Evolutionary conservation across 2,797 vertebrate genomes (phyloP), one percentile per base, ranked within the genome.

Genomic region (Paratrypauchen microcephalus): DNA sequence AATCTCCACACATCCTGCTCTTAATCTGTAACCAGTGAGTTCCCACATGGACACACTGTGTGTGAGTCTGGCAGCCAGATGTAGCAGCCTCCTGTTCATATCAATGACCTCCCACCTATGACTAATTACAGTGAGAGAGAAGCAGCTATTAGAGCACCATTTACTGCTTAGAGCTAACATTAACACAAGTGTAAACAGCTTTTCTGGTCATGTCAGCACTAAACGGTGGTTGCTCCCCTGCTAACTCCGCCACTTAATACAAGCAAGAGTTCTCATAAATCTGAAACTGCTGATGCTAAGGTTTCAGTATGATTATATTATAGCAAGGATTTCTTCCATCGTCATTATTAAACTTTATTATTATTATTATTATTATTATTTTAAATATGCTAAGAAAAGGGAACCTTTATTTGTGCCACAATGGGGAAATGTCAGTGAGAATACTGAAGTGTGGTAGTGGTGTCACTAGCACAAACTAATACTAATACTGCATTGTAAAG

Each of bases 31-130:
- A 71, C 71, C 47, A 60, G 19, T 48, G 61, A 68, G 74, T 79
- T 87, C 82, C 73, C 75, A 83, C 76, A 84, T 70, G 65, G 77
- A 69, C 73, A 80, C 77, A 71, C 76, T 68, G 63, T 77, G 61
- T 60, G 60, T 1, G 69, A 83, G 74, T 86, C 83, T 90, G 88
- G 82, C 63, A 69, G 70, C 84, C 89, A 91, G 80, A 89, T 90
- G 89, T 19, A 52, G 15, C 65, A 76, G 71, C 63, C 41, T 52
- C 66, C 23, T 58, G 11, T 63, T 67, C 66, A 77, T 70, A 68
- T 7, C 55, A 67, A 6, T 75, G 65, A 78, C 80, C 79, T 76
- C 81, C 85, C 76, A 78, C 71, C 60, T 69, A 69, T 77, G 60
- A 70, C 69, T 71, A 70, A 80, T 78, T 69, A 73, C 69, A 79